Evolutionary conservation across 2,113 vertebrate genomes (phyloP).

Genomic region (Hemiprocne comata): DNA sequence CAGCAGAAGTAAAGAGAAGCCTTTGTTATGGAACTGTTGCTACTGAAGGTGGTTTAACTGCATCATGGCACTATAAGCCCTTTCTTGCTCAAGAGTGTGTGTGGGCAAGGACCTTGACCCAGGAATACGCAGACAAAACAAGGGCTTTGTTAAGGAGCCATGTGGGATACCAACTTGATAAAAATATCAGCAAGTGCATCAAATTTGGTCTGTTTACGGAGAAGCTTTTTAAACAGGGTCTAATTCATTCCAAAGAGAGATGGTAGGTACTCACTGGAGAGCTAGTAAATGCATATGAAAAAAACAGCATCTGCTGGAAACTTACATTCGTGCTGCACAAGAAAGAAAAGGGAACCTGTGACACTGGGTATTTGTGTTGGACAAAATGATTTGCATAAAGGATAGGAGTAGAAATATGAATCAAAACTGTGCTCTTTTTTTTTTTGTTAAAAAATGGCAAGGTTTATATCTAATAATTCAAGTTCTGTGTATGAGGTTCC

Average conservation of each 20-base stretch:
- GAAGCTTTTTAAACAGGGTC: background rate
- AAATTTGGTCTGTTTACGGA: background rate
- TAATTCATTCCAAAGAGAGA: background rate
- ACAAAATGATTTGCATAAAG: background rate
- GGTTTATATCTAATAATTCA: slow-evolving; percentile 52
- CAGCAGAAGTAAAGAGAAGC: background rate
- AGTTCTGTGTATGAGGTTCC: slow-evolving; percentile 53
- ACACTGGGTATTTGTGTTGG: background rate
- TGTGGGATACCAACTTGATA: background rate
- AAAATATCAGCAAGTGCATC: background rate
- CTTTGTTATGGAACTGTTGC: background rate
- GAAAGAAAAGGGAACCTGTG: background rate
- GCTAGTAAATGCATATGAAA: background rate
- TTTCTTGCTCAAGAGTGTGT: background rate
- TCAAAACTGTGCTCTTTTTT: background rate
- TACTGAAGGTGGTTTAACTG: background rate
- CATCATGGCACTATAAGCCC: background rate
- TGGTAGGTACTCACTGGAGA: background rate
- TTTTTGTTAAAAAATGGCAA: background rate
- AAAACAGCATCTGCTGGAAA: background rate
- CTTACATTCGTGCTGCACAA: background rate
- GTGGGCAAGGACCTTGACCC: background rate
- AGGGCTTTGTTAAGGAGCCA: background rate
- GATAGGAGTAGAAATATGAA: background rate
- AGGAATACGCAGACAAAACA: background rate